phyloP scores from a whole-genome alignment of 2,797 vertebrate species.

The Diplodus puntazzo region DNA sequence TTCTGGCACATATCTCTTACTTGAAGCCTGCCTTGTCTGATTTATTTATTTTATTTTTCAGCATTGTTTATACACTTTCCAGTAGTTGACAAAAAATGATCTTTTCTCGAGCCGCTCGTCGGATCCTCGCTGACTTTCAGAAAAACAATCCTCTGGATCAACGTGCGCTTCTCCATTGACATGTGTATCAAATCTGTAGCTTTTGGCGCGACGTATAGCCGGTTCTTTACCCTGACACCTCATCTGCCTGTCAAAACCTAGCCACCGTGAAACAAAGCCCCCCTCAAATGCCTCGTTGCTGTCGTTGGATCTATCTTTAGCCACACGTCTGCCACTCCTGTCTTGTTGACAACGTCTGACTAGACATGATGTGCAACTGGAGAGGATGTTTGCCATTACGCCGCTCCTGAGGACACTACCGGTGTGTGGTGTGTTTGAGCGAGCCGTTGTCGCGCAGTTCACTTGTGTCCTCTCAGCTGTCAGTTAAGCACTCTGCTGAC shows the following conservation, averaged over 20 bases:
- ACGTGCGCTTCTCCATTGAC: conserved; percentile 46
- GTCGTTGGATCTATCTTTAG: conserved; percentile 83
- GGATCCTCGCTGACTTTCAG: conserved; percentile 22
- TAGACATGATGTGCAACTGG: conserved; percentile 79
- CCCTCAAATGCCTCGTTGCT: conserved; percentile 59
- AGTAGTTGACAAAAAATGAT: conserved; percentile 8
- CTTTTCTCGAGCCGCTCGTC: conserved; percentile 18
- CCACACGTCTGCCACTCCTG: conserved; percentile 71
- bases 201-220: conserved; percentile 52
- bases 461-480: conserved; percentile 34
- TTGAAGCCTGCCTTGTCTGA: conserved; percentile 17
- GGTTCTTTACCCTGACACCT: conserved; percentile 66
- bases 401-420: conserved; percentile 51
- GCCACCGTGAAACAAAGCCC: conserved; percentile 78
- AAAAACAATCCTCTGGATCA: conserved; percentile 50
- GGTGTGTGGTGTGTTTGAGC: conserved; percentile 20
- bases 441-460: conserved; percentile 14
- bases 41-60: conserved; percentile 18
- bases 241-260: conserved; percentile 76
- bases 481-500: conserved; percentile 25
- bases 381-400: conserved; percentile 73
- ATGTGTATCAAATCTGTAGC: conserved; percentile 43
- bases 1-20: conserved; percentile 22
- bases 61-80: conserved; percentile 40
- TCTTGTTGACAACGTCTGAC: conserved; percentile 79